A percentile compares a stretch with the other conserved stretches of the same genome.
Evolutionary conservation across 2,113 vertebrate genomes (phyloP).

Genomic region (Ia io): DNA sequence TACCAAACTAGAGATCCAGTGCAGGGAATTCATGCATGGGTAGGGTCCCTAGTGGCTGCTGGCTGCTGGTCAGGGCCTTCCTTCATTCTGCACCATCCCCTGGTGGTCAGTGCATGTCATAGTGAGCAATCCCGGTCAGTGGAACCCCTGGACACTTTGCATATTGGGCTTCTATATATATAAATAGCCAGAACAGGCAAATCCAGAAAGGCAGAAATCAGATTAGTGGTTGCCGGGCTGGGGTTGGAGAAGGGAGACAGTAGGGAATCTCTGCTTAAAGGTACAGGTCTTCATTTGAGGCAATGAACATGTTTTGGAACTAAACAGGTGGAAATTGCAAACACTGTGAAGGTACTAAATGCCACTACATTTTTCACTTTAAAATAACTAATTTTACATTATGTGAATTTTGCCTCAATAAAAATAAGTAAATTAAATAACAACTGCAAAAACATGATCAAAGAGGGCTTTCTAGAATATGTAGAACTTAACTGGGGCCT

Average conservation of each 20-base stretch:
- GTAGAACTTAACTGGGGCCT: not conserved
- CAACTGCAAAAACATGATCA: not conserved
- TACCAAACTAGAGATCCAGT: not conserved
- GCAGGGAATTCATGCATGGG: no score
- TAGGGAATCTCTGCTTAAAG: not conserved
- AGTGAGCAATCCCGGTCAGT: no score
- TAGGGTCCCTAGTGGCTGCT: no score
- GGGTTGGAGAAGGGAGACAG: rapidly evolving
- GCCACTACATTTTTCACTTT: not conserved
- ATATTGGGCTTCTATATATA: no score
- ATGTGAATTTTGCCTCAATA: not conserved
- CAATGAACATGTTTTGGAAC: not conserved
- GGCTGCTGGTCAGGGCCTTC: no score
- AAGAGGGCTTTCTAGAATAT: not conserved
- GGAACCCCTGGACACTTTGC: no score
- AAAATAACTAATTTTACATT: not conserved
- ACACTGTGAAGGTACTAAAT: not conserved
- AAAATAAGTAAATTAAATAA: not conserved
- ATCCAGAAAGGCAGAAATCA: not conserved
- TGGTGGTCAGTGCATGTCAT: no score
- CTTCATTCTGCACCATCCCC: no score
- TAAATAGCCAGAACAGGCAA: not conserved
- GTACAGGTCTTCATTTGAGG: not conserved
- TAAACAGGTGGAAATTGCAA: not conserved
- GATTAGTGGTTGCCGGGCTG: not conserved